Base-by-base conservation (phyloP, 2,888 invertebrate species). In the Conops quadrifasciatus region DNA sequence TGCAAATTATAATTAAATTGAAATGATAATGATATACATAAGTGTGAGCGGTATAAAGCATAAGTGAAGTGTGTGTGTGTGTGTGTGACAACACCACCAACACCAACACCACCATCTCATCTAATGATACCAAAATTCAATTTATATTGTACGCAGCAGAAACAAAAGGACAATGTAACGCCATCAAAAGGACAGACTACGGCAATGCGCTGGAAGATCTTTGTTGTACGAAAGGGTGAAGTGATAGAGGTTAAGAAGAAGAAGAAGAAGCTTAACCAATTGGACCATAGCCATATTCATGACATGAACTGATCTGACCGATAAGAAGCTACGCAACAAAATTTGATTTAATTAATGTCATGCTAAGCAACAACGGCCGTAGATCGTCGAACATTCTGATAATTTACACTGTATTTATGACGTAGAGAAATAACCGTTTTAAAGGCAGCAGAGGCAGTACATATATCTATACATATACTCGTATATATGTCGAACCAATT, bases 1-100 rank as follows among this genome's bases (percentile, higher is more conserved):
- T 65, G 65, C 58, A 71, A 71, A 67, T 72, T 56, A 69, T 60
- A 64, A 73, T 58, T 45, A 62, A 71, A 49, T 53, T 49, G 63
- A 65, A 70, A 59, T 16, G 58, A 59, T 51, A 60, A 47, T 19
- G 47, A 21, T 49, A n/a, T n/a, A n/a, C n/a, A n/a, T n/a, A n/a
- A n/a, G n/a, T n/a, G n/a, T n/a, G n/a, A n/a, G n/a, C n/a, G 5
- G 36, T 4, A 36, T 36, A 36, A 7, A 36, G 26, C 43, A 16
- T 16, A 45, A 45, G 28, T 45, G 30, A n/a, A 2, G 62, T 56
- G 56, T 63, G 43, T 70, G 45, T 51, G 58, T 1, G 36, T 67
- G 45, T 64, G 56, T 67, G 13, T 70, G 63, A 65, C 36, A 63
- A 4, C 43, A 15, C 16, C n/a, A n/a, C n/a, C n/a, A n/a, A n/a